Conservation (phyloP, 2,113 vertebrate species). For the Columba janthina region DNA sequence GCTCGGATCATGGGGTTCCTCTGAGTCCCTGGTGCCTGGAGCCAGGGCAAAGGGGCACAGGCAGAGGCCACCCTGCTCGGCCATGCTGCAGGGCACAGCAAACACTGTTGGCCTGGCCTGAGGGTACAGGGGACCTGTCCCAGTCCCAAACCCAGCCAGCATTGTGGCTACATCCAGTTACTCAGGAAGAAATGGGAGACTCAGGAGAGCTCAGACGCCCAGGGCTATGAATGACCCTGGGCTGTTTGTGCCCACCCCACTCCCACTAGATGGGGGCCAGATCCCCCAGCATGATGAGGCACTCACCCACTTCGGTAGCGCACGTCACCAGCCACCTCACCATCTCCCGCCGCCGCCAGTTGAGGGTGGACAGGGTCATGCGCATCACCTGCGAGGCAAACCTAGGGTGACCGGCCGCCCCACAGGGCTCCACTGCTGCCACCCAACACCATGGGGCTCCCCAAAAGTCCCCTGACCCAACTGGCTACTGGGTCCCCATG, state of each 20-base stretch:
- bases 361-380: conserved; percentile 97
- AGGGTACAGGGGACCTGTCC: background rate
- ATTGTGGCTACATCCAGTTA: background rate
- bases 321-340: conserved; percentile 98
- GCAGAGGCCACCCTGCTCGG: background rate
- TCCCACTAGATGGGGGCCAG: fast-evolving
- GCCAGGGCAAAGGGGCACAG: background rate
- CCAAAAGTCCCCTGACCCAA: background rate
- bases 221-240: background rate
- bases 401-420: background rate
- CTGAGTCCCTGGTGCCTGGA: fast-evolving
- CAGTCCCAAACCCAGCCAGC: fast-evolving
- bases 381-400: conserved; percentile 90
- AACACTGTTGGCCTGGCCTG: background rate
- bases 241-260: fast-evolving
- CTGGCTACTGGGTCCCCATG: background rate
- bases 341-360: conserved; percentile 98
- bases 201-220: background rate
- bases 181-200: background rate
- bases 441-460: background rate
- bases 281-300: fast-evolving
- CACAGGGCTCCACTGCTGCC: background rate
- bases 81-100: background rate
- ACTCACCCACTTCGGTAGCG: conserved; percentile 97
- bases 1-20: background rate